Evolutionary conservation across 2,888 invertebrate genomes (phyloP).

Genomic region (Melieria omissa): DNA sequence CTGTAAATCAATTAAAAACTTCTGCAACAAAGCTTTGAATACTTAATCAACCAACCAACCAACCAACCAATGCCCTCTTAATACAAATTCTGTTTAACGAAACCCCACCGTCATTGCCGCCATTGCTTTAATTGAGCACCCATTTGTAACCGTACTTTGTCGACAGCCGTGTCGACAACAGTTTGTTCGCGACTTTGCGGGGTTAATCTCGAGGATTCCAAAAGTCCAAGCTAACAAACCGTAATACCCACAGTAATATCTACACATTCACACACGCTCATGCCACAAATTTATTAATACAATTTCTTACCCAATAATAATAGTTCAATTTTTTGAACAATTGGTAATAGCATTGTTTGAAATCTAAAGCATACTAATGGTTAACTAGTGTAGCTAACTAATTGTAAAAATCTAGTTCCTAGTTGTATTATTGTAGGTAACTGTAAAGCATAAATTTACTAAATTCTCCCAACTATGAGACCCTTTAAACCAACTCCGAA

Average conservation of each 20-base stretch:
- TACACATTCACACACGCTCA: constrained; percentile 69
- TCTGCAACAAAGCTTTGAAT: constrained; percentile 43
- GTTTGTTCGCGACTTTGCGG: constrained; percentile 13
- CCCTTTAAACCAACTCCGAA: no score
- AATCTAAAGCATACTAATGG: constrained; percentile 54
- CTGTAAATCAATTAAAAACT: constrained; percentile 33
- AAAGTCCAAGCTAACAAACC: constrained; percentile 28
- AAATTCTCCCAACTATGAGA: constrained; percentile 28
- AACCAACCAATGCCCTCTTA: constrained; percentile 38
- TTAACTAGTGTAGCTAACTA: constrained; percentile 57
- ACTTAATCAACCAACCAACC: constrained; percentile 16
- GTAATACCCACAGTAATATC: constrained; percentile 28
- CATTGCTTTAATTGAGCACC: constrained; percentile 30
- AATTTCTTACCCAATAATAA: not conserved
- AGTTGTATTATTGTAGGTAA: constrained; percentile 38
- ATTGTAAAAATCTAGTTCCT: constrained; percentile 47
- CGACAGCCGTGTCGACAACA: not conserved
- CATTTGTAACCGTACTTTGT: constrained; percentile 5
- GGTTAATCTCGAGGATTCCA: constrained; percentile 4
- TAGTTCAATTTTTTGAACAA: not conserved
- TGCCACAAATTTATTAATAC: constrained; percentile 57
- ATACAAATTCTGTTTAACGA: constrained; percentile 14
- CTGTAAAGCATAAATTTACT: constrained; percentile 51
- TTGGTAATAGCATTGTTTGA: constrained; percentile 31
- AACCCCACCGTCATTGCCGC: constrained; percentile 14